Percentiles rank a stretch among this genome's conserved stretches.
These are phyloP conservation scores for Lepisosteus osseus DNA, from an alignment of 2,113 vertebrate species.

Conservation along the genomic window DNA sequence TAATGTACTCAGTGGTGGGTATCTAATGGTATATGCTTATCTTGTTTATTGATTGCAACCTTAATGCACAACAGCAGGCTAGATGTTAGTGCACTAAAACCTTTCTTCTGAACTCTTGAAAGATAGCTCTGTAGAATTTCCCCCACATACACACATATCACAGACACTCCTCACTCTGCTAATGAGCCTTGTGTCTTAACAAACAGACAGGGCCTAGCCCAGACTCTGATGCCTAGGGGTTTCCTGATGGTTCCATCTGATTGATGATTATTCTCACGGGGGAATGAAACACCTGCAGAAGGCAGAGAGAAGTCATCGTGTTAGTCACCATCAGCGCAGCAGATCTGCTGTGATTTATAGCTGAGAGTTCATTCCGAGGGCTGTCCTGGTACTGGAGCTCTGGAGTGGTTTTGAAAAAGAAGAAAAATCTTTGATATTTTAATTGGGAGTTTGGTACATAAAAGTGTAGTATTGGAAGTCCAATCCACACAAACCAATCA, in stretches of 20 bases:
- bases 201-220: not conserved
- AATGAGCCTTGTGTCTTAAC: not conserved
- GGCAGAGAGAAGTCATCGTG: not conserved
- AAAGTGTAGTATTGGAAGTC: not conserved
- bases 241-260: constrained; percentile 16
- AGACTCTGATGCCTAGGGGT: constrained; percentile 1
- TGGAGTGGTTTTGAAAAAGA: not conserved
- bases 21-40: not conserved
- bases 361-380: not conserved
- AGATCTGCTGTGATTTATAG: not conserved
- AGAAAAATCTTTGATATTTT: not conserved
- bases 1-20: not conserved
- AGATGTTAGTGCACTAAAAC: not conserved
- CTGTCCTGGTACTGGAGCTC: not conserved
- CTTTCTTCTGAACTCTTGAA: constrained; percentile 8
- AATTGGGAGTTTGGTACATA: constrained; percentile 2
- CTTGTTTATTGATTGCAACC: constrained; percentile 6
- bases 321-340: constrained; percentile 4
- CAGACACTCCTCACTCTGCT: not conserved
- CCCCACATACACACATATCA: not conserved
- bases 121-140: not conserved
- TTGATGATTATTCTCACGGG: constrained; percentile 8
- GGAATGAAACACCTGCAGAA: constrained; percentile 11
- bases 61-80: not conserved
- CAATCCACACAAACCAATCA: not conserved